These are phyloP conservation scores for Linurgus olivaceus DNA, from an alignment of 2,797 vertebrate species.

Conservation along the genomic window DNA sequence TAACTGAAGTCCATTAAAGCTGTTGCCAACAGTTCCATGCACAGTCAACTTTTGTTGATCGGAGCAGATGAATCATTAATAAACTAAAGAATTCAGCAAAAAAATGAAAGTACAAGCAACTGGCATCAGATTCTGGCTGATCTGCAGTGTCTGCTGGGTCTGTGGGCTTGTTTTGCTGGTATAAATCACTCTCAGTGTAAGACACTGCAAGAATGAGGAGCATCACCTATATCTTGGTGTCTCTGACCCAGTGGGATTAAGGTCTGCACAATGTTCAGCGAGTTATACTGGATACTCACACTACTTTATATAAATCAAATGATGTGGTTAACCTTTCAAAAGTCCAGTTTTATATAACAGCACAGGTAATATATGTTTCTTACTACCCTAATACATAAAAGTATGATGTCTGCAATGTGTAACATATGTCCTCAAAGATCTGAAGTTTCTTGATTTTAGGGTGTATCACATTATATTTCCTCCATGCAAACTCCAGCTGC, in stretches of 20 bases:
- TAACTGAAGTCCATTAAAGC: not conserved
- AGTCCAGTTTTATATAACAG: not conserved
- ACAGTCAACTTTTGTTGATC: not conserved
- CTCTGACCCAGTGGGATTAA: not conserved
- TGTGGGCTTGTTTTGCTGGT: not conserved
- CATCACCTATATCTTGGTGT: not conserved
- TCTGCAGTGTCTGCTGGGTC: not conserved
- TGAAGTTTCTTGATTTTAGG: not conserved
- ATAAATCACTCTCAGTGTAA: fast-evolving
- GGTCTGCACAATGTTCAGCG: not conserved
- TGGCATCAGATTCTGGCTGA: not conserved
- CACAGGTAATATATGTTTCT: not conserved
- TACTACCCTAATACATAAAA: not conserved
- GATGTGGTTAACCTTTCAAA: not conserved
- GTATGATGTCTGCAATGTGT: not conserved
- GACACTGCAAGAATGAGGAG: not conserved
- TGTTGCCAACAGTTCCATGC: not conserved
- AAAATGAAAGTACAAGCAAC: not conserved
- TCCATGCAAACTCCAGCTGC: not conserved
- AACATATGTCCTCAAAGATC: not conserved
- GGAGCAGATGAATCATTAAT: not conserved
- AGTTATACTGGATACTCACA: not conserved
- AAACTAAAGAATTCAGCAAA: not conserved
- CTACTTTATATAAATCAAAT: not conserved
- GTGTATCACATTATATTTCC: not conserved